Evolutionary conservation across 1,140 invertebrate genomes (phyloP).

Genomic region (Bombus confusus): DNA sequence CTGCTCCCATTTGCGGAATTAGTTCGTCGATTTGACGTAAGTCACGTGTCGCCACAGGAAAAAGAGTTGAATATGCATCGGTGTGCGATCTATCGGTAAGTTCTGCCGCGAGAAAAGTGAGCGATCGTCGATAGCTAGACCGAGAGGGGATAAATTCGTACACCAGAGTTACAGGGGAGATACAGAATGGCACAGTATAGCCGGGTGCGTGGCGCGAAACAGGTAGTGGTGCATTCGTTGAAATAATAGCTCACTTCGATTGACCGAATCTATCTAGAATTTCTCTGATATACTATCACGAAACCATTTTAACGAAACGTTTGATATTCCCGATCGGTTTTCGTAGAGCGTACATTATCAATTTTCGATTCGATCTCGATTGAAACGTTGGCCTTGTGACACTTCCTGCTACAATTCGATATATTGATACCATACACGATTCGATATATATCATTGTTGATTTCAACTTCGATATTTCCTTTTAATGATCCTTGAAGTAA

Average conservation of each 20-base stretch:
- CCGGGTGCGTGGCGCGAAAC: conserved; percentile 43
- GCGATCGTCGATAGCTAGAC: conserved; percentile 22
- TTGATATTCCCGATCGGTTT: background rate
- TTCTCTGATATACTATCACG: background rate
- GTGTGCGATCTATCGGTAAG: conserved; percentile 30
- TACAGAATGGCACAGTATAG: conserved; percentile 40
- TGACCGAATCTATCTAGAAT: background rate
- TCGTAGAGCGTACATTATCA: background rate
- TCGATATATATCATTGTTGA: background rate
- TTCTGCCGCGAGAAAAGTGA: conserved; percentile 29
- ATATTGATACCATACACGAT: background rate
- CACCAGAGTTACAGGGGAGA: conserved; percentile 37
- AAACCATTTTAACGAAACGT: background rate
- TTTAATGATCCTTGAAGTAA: background rate
- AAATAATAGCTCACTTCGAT: conserved; percentile 1
- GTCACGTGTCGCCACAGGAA: conserved; percentile 3
- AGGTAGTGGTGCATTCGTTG: conserved; percentile 8
- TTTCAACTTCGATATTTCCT: background rate
- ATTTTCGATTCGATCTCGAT: conserved; percentile 11
- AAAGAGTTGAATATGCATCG: conserved; percentile 10
- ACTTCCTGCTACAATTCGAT: background rate
- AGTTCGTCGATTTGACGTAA: conserved; percentile 1
- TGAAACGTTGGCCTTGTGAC: background rate
- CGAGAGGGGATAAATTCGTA: conserved; percentile 41
- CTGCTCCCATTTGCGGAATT: background rate